Percentiles rank a stretch among this genome's conserved stretches.
These are phyloP conservation scores for Apodemus agrarius DNA, from an alignment of 2,797 vertebrate genomes.

Conservation along the genomic window DNA sequence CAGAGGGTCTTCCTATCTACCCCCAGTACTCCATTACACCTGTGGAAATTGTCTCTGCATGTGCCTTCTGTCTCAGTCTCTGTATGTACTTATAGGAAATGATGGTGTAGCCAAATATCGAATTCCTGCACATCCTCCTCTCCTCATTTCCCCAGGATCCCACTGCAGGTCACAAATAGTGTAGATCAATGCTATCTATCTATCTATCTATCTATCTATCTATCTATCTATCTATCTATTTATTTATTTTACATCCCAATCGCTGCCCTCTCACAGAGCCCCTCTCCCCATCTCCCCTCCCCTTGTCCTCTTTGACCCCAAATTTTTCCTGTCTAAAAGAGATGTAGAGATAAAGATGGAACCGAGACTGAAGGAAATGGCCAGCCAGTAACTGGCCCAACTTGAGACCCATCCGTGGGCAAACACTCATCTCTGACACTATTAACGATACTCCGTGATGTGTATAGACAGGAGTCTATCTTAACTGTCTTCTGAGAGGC, in stretches of 20 bases:
- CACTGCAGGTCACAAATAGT: neutral
- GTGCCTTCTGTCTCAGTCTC: neutral
- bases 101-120: neutral
- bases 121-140: neutral
- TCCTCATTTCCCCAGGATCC: neutral
- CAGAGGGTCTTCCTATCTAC: neutral
- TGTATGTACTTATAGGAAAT: neutral
- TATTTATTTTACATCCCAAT: neutral
- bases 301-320: neutral
- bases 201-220: too few species aligned
- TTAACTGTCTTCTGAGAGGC: neutral
- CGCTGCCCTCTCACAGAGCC: neutral
- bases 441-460: neutral
- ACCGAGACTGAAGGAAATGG: neutral
- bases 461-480: neutral
- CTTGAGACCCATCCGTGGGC: neutral
- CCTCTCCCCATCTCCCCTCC: neutral
- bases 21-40: too few species aligned
- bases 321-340: neutral
- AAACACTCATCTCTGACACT: neutral
- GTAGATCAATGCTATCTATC: neutral
- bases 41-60: neutral
- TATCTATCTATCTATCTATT: too few species aligned
- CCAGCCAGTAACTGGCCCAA: neutral
- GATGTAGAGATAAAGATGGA: neutral